A percentile compares a stretch with the other conserved stretches of the same genome.
Conservation (phyloP, 2,888 invertebrate genomes). For the Chymomyza fuscimana region DNA sequence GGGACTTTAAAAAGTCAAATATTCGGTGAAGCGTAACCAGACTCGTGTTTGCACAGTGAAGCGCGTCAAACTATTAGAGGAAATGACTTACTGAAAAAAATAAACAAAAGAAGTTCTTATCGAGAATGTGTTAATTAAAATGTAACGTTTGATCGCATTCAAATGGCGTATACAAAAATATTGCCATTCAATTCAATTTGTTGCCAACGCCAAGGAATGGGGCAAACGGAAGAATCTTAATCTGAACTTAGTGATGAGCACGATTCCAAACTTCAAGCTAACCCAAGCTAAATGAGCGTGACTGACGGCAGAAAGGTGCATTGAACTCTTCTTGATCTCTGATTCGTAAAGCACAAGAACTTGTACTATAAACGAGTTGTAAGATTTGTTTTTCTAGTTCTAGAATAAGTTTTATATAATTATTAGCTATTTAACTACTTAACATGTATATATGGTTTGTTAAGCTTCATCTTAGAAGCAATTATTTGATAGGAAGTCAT, state of each 20-base stretch:
- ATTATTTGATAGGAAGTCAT: no score
- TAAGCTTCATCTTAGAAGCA: no score
- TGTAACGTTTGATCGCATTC: conserved; percentile 62
- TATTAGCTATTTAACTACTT: no score
- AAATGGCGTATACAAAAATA: conserved; percentile 26
- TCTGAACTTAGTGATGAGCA: conserved; percentile 9
- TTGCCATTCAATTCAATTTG: conserved; percentile 63
- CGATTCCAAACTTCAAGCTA: background rate
- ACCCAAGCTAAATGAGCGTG: background rate
- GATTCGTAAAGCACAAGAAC: no score
- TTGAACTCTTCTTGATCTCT: conserved; percentile 30
- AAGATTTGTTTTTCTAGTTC: no score
- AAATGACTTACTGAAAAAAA: conserved; percentile 20
- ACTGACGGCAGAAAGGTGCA: conserved; percentile 40
- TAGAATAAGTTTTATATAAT: no score
- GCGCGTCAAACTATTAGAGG: conserved; percentile 37
- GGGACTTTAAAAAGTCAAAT: no score
- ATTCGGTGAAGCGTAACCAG: conserved; percentile 1
- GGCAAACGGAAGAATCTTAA: background rate
- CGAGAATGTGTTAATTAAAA: conserved; percentile 67
- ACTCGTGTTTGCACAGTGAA: conserved; percentile 48
- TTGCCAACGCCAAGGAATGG: conserved; percentile 29
- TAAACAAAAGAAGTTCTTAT: conserved; percentile 17
- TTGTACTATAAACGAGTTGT: no score
- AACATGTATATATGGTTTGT: no score